Percentiles rank a stretch among this genome's conserved stretches.
Conservation (phyloP, 23 tunicate species). For the Ciona savignyi region DNA sequence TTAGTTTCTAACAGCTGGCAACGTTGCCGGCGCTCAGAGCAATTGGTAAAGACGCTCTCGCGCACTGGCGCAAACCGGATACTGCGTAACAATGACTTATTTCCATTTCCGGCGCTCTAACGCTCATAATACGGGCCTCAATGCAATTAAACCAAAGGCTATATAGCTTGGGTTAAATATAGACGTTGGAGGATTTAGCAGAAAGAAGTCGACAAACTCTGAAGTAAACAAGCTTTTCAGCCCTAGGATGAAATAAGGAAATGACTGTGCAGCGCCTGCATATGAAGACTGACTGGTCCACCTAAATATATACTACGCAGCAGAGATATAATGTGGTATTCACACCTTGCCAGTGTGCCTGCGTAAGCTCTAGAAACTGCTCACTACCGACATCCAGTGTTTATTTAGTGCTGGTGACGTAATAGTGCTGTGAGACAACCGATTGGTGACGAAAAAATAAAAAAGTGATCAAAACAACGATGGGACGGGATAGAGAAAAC, state of each 20-base stretch:
- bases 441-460: neutral
- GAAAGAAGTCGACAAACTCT: neutral
- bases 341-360: no score
- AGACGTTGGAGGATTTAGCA: neutral
- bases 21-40: neutral
- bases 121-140: neutral
- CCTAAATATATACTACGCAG: no score
- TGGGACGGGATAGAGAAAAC: neutral
- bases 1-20: neutral
- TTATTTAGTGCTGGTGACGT: neutral
- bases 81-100: conserved; percentile 22
- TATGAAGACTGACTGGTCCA: no score
- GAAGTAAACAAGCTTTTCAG: neutral
- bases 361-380: no score
- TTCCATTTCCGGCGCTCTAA: conserved; percentile 2
- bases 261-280: no score
- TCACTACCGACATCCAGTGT: neutral
- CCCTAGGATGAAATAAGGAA: neutral
- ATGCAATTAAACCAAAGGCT: no score
- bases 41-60: neutral
- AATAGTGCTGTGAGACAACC: neutral
- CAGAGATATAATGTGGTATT: no score
- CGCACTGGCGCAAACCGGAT: conserved; percentile 2
- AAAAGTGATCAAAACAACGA: neutral
- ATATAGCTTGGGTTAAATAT: neutral